phyloP scores from a whole-genome alignment of 1,140 invertebrate species.

The Pseudomyrmex dendroicus region DNA sequence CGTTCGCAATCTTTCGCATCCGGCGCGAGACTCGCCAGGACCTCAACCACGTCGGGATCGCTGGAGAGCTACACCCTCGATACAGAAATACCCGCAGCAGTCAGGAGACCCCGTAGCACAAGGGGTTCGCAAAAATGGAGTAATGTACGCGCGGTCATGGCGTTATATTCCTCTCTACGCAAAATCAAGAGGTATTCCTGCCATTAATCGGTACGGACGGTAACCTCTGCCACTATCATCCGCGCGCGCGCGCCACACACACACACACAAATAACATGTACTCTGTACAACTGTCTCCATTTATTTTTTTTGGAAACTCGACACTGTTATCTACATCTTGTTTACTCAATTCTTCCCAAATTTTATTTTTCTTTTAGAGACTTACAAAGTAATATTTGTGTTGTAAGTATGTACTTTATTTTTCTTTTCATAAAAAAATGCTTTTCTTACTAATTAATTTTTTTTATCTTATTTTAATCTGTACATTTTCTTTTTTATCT shows the following conservation, averaged over 20 bases:
- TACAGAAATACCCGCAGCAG: slow-evolving; percentile 71
- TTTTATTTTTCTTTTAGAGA: too few relatives aligned
- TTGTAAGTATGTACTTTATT: too few relatives aligned
- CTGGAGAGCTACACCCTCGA: slow-evolving; percentile 79
- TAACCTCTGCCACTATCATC: slow-evolving; percentile 66
- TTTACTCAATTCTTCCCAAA: too few relatives aligned
- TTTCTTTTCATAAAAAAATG: too few relatives aligned
- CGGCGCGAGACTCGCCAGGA: slow-evolving; percentile 47
- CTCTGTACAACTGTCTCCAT: neutral
- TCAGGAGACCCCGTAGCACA: slow-evolving; percentile 81
- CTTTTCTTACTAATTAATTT: too few relatives aligned
- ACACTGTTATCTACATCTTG: neutral
- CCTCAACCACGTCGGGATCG: slow-evolving; percentile 79
- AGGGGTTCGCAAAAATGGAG: slow-evolving; percentile 92
- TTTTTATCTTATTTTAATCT: too few relatives aligned
- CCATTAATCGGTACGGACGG: slow-evolving; percentile 70
- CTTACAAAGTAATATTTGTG: too few relatives aligned
- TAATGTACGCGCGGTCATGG: slow-evolving; percentile 93
- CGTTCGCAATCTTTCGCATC: slow-evolving; percentile 60
- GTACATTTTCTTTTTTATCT: too few relatives aligned
- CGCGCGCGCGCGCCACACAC: neutral
- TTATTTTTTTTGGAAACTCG: slow-evolving; percentile 36
- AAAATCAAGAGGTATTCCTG: slow-evolving; percentile 93
- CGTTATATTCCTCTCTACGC: slow-evolving; percentile 93
- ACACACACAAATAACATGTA: neutral